Evolutionary conservation across 2,888 invertebrate species (phyloP).

Genomic region (Spisula subtruncata): DNA sequence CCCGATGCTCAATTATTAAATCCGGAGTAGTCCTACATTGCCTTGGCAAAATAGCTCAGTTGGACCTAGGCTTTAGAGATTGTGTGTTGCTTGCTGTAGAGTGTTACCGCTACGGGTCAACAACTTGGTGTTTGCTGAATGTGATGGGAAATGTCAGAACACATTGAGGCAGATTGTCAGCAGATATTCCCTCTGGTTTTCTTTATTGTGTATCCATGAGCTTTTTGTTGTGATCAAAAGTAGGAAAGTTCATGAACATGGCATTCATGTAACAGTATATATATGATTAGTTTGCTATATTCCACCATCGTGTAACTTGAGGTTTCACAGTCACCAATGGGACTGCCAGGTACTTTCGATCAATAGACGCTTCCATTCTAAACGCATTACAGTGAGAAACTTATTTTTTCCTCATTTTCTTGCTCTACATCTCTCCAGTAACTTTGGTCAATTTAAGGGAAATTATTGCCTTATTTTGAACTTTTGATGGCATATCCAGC

Average conservation of each 20-base stretch:
- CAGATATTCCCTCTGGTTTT: background rate
- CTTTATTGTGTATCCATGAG: constrained; percentile 14
- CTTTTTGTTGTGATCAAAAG: constrained; percentile 16
- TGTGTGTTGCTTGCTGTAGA: background rate
- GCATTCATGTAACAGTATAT: background rate
- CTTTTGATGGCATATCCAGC: too few relatives aligned
- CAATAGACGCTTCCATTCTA: background rate
- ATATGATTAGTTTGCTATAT: constrained; percentile 4
- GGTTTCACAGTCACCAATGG: background rate
- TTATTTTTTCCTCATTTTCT: background rate
- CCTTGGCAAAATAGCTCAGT: too few relatives aligned
- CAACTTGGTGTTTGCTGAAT: background rate
- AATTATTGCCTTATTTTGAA: background rate
- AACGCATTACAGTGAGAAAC: background rate
- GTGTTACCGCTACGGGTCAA: background rate
- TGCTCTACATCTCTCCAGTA: too few relatives aligned
- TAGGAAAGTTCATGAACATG: constrained; percentile 21
- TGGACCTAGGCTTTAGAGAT: background rate
- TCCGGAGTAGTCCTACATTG: too few relatives aligned
- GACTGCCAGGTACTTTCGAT: background rate
- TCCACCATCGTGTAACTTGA: background rate
- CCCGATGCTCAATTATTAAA: too few relatives aligned
- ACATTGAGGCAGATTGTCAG: background rate
- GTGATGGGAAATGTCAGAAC: constrained; percentile 13
- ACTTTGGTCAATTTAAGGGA: background rate